Evolutionary conservation across 2,113 vertebrate species (phyloP).

Genomic region (Tauraco erythrolophus): DNA sequence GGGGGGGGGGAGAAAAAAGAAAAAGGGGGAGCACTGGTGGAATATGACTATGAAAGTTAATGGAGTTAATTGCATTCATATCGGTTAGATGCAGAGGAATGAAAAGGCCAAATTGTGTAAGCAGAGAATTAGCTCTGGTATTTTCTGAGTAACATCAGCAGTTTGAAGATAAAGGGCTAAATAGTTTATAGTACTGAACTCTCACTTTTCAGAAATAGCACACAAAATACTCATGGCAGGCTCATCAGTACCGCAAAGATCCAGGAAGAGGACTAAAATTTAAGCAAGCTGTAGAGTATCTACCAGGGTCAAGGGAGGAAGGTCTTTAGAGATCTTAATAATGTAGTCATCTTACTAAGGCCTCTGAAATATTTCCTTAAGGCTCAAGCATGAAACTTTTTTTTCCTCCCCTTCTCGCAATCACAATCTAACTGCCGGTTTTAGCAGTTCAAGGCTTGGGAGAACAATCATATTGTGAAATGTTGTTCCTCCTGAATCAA

Average conservation of each 20-base stretch:
- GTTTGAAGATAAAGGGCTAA: background rate
- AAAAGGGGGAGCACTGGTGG: background rate
- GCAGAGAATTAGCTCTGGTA: background rate
- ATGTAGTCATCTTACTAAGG: background rate
- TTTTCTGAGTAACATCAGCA: background rate
- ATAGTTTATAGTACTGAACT: background rate
- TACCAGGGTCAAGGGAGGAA: background rate
- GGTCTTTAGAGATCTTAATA: background rate
- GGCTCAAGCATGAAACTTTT: background rate
- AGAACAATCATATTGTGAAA: background rate
- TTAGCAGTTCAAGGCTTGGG: background rate
- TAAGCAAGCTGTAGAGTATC: background rate
- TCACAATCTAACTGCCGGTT: background rate
- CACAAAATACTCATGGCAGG: background rate
- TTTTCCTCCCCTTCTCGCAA: background rate
- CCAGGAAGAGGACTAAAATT: background rate
- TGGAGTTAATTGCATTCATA: slow-evolving; percentile 1
- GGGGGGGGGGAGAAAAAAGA: no score
- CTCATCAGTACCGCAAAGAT: background rate
- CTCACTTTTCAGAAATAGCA: background rate
- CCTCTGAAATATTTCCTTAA: background rate
- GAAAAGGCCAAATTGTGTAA: background rate
- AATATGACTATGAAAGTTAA: background rate
- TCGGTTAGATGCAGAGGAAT: background rate
- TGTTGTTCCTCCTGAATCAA: background rate